Base-by-base conservation (phyloP, 2,113 vertebrate species). In the Sitta europaea region DNA sequence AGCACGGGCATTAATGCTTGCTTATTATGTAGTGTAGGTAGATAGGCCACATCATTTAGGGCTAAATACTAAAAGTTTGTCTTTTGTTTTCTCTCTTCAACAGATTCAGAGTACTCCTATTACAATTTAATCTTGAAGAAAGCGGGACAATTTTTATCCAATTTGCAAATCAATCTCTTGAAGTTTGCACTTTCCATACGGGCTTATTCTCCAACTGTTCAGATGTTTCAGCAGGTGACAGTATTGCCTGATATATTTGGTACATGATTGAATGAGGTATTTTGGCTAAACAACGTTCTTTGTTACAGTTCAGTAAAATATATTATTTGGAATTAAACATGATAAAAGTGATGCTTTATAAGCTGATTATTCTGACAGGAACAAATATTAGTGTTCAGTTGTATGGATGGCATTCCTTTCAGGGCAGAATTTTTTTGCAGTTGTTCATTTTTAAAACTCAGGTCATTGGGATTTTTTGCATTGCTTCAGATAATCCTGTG, bases 91-190 rank as follows among this genome's bases (percentile, higher is more conserved):
- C 11, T 76, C 18, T 68, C 59, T 48, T 59, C 76, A 51, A 94
- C 89, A 99, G 99, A 99, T 96, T 99, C 99, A 35, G 98, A 99
- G 82, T 97, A 98, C 90, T 99, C 99, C 16, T 99, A 99, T 96
- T 99, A 99, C 97, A 99, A 98, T 93, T 97, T 99, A 95, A 98
- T 99, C 89, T 94, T 99, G 94, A 99, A 99, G 97, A 99, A 99
- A 98, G 99, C 99, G 28, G 99, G 98, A 36, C 99, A 99, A 91
- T 99, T 99, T 97, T 97, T 99, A 81, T 98, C 99, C 57, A 98
- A 98, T 95, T 98, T 99, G 88, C 99, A 99, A 85, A 96, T 99
- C 88, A 98, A 98, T 92, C 98, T 99, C 1, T 96, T 99, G 86
- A 99, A 98, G 97, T 99, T 99, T 96, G 98, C 99, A 47, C 97